Base-by-base conservation (phyloP, 2,888 invertebrate species). In the Taphrorychus bicolor region DNA sequence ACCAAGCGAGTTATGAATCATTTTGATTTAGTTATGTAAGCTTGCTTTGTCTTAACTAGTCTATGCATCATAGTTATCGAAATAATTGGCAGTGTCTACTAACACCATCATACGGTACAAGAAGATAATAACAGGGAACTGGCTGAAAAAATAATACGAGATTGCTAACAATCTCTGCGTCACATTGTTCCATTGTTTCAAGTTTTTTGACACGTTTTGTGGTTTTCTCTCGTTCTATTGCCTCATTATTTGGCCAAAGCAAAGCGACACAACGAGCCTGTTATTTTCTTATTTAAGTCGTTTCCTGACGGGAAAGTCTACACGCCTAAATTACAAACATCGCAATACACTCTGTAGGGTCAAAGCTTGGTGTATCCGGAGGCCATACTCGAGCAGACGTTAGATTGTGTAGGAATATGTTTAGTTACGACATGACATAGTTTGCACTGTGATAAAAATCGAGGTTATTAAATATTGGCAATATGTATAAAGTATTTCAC, bases 171-270 rank as follows among this genome's bases (percentile, higher is more conserved):
- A 51, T 57, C 32, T 32, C 64, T 64, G 52, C 23, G 58, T 18
- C 52, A 52, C 65, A 65, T 65, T 65, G 65, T 65, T 65, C 59
- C 40, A 65, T 65, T 65, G 65, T 65, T 59, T 57, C 45, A 23
- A 23, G 57, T 63, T 63, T 64, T 64, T 65, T 65, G 59, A 64
- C 64, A 58, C 64, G 64, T 57, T 58, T 17, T 58, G 58, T 58
- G 24, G 64, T 58, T 64, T 58, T 58, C 58, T 52, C 52, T 45
- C 23, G 45, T 51, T 64, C n/a, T 54, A 45, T 63, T 57, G 61
- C 61, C 61, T 61, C 61, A 63, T 63, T 63, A 63, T 57, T 63
- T 57, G 49, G 32, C 49, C 53, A 45, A 45, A 18, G 53, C 40
- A 32, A 32, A 32, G 32, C 32, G 32, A 32, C 11, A 32, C 32